phyloP scores from a whole-genome alignment of 2,888 invertebrate genomes.

The Tetranychus truncatus region DNA sequence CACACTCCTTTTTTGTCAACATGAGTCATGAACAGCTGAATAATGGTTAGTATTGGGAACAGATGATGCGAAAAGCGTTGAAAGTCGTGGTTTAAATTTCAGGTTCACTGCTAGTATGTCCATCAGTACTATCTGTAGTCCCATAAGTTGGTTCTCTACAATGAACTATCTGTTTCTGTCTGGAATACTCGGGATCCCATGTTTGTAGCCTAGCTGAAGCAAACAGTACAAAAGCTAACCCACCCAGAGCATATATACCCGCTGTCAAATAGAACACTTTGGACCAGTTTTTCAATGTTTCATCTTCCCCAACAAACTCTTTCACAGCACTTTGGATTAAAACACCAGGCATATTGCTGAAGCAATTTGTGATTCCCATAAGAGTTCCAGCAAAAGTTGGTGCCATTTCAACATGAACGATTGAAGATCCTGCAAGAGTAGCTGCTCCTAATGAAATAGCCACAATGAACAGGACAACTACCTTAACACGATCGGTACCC shows the following conservation, averaged over 20 bases:
- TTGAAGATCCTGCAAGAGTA: not conserved
- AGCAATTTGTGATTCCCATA: not conserved
- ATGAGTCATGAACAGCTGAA: too few species aligned
- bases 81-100: too few species aligned
- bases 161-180: too few species aligned
- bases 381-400: slow-evolving; percentile 2
- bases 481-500: not conserved
- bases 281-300: not conserved
- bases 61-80: too few species aligned
- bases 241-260: not conserved
- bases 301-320: not conserved
- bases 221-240: not conserved
- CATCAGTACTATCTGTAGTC: too few species aligned
- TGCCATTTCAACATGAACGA: not conserved
- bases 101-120: too few species aligned
- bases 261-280: not conserved
- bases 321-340: not conserved
- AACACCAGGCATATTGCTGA: slow-evolving; percentile 3
- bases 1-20: too few species aligned
- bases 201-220: not conserved
- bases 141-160: too few species aligned
- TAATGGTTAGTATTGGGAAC: too few species aligned
- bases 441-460: not conserved
- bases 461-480: not conserved
- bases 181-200: not conserved